Evolutionary conservation across 2,888 invertebrate species (phyloP).

Genomic region (Andrena praecox): DNA sequence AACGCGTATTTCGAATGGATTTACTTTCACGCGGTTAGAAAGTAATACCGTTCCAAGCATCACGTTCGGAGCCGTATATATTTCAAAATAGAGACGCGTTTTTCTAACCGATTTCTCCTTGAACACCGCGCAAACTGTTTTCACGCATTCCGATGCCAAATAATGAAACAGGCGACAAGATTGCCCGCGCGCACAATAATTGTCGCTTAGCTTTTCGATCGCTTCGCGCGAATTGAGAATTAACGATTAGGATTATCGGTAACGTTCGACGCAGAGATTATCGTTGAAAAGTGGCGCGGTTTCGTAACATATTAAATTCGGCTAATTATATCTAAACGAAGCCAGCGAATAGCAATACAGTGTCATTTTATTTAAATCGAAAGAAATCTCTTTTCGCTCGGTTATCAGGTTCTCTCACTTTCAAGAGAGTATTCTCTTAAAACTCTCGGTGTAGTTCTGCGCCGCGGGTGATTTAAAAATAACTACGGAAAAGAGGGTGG

Average conservation of each 20-base stretch:
- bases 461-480: conserved; percentile 77
- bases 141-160: background rate
- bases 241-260: background rate
- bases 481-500: conserved; percentile 70
- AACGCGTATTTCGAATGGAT: background rate
- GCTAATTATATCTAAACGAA: background rate
- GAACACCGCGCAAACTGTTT: background rate
- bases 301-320: background rate
- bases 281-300: background rate
- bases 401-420: conserved; percentile 18
- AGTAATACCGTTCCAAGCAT: background rate
- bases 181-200: conserved; percentile 12
- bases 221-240: background rate
- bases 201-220: background rate
- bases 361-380: background rate
- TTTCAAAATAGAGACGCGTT: background rate
- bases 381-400: background rate
- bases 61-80: background rate
- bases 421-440: conserved; percentile 24
- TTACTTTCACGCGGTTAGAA: conserved; percentile 24
- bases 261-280: background rate
- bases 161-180: background rate
- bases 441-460: conserved; percentile 57
- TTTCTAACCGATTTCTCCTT: conserved; percentile 24
- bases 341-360: background rate